Base-by-base conservation (phyloP, 2,888 invertebrate genomes). In the Cephus pulcher region DNA sequence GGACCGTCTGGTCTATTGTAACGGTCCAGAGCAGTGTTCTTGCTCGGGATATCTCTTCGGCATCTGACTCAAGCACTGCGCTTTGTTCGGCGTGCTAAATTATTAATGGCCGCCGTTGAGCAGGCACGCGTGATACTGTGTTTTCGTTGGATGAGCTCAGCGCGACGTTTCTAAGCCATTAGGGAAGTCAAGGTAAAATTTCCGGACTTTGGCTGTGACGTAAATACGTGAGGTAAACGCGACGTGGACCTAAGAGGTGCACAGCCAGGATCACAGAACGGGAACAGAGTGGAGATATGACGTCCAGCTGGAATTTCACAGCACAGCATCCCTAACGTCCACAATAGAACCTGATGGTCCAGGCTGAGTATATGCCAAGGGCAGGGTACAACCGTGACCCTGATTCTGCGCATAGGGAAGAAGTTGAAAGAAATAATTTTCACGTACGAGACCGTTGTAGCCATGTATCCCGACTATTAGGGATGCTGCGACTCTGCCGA, bases 171-270 rank as follows among this genome's bases (percentile, higher is more conserved):
- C 56, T 3, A 56, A 9, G 71, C 12, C 12, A 3, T 34, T 9
- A 71, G 15, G 23, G 23, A 56, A 23, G 40, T 2, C 56, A 6
- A 23, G 56, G 23, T 56, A 9, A 56, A 23, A 23, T 23, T 0
- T 15, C 1, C 32, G 33, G 23, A 11, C 12, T 6, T 34, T 23
- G n/a, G 34, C 11, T 85, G 85, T 86, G 87, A 86, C 86, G 87
- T 88, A 88, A 87, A 88, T 87, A 88, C 84, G 85, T 87, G 87
- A 88, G 83, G 83, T 83, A 85, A 85, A 87, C 84, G 84, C 82
- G 84, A 78, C 80, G 74, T 79, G 77, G 23, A 56, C 56, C 56
- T 23, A 9, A 23, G 23, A 23, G 56, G 23, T 56, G 23, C 9
- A 9, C 9, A 56, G 15, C 23, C 56, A 56, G 56, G 23, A 23